These are phyloP conservation scores for Cetoscarus ocellatus DNA, from an alignment of 2,797 vertebrate species.

Conservation along the genomic window DNA sequence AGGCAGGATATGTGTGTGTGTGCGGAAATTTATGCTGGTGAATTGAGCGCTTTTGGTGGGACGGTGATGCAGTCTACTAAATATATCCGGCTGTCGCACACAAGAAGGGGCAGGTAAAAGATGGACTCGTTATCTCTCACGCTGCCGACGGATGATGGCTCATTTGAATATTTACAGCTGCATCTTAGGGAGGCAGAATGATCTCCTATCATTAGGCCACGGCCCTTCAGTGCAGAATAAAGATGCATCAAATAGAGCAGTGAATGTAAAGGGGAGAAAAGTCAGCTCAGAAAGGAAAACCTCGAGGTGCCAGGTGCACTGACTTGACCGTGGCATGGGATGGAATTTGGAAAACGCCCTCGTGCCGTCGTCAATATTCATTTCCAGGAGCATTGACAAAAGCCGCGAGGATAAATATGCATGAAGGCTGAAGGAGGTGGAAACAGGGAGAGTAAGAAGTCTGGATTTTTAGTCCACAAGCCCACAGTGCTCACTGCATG, in stretches of 20 bases:
- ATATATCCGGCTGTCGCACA: conserved; percentile 74
- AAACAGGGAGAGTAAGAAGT: conserved; percentile 52
- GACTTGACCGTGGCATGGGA: conserved; percentile 49
- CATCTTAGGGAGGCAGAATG: conserved; percentile 66
- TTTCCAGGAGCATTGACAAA: conserved; percentile 64
- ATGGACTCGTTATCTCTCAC: conserved; percentile 73
- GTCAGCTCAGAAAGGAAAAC: conserved; percentile 11
- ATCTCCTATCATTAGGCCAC: conserved; percentile 76
- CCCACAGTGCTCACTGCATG: conserved; percentile 69
- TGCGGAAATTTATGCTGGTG: conserved; percentile 69
- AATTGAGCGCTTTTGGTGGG: conserved; percentile 73
- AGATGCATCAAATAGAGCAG: conserved; percentile 62
- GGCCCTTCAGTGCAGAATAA: conserved; percentile 63
- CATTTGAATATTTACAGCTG: conserved; percentile 84
- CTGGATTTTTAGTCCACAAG: conserved; percentile 66
- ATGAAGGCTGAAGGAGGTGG: conserved; percentile 51
- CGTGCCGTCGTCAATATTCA: conserved; percentile 67
- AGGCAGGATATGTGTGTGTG: conserved; percentile 45
- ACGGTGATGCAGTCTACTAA: conserved; percentile 73
- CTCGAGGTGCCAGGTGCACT: conserved; percentile 42
- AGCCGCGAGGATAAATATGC: conserved; percentile 70
- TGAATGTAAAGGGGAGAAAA: conserved; percentile 29
- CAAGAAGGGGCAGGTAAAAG: conserved; percentile 74
- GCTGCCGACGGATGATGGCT: conserved; percentile 76
- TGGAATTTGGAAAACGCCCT: conserved; percentile 48